Evolutionary conservation across 2,113 vertebrate genomes (phyloP), one percentile per base, ranked within the genome.

Genomic region (Mormoops blainvillei): DNA sequence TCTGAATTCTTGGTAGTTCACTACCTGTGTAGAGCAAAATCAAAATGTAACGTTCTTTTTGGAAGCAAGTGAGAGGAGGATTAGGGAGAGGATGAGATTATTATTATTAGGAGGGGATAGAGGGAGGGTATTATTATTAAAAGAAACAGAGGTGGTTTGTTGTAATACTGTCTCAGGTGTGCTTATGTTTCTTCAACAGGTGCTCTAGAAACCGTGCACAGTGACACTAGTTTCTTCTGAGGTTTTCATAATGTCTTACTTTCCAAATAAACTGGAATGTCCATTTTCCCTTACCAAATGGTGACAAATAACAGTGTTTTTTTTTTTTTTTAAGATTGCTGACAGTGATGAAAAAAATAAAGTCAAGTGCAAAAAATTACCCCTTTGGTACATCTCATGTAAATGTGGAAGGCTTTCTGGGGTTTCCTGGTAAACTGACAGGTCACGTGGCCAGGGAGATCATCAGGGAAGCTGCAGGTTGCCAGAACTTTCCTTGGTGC

Each of bases 131-230:
- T 52, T 13, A 13, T 7, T 54, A 20, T 4, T 28, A 58, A 43
- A n/a, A 7, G 83, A 52, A 76, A 19, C 3, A 48, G 36, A 3
- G 31, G 74, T 18, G 36, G 19, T 33, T 54, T 83, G 4, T 1
- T n/a, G 33, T 48, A 26, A 6, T 7, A 2, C 6, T 19, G 7
- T 68, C 12, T 56, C 19, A 5, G 13, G 26, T 4, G 3, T 16
- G 11, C 38, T 18, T 22, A 0, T 4, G 16, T 19, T 16, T 16
- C 13, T 70, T 15, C 13, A 10, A 12, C 11, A 45, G 12, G 52
- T 63, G 7, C 31, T 68, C 82, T 36, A 43, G 26, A n/a, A 48
- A 63, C 14, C 9, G 50, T 36, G 38, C 7, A 26, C 20, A 38
- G 63, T 6, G 5, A 56, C 28, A 22, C 38, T 7, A 22, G 20